Conservation (phyloP, 2,797 vertebrate species). For the Crypturellus tataupa region DNA sequence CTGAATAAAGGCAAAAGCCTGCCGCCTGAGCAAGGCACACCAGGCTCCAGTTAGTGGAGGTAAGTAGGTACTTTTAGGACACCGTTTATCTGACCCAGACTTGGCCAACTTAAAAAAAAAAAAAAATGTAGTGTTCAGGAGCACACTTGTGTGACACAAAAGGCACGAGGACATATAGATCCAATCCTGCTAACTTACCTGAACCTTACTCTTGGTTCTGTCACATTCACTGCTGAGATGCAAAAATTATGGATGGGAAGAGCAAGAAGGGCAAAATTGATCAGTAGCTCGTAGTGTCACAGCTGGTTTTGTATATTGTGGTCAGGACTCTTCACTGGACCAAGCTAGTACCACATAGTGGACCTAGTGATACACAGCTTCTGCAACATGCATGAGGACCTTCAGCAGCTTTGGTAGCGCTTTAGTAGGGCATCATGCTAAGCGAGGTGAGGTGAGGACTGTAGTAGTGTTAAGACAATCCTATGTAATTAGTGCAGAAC, state of each 20-base stretch:
- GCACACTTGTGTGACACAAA: neutral
- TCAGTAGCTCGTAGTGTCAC: neutral
- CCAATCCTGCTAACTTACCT: accelerated
- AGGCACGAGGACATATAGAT: accelerated
- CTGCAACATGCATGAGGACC: neutral
- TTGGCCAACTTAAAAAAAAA: neutral
- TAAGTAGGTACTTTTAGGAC: neutral
- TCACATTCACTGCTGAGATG: neutral
- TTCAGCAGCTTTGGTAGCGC: neutral
- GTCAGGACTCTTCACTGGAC: neutral
- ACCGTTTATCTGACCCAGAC: neutral
- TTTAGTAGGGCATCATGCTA: neutral
- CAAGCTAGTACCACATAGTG: neutral
- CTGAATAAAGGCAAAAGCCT: neutral
- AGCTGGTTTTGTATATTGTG: neutral
- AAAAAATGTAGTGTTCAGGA: neutral
- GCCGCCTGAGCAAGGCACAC: neutral
- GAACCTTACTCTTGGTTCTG: neutral
- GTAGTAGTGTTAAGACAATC: neutral
- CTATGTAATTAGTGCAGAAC: neutral
- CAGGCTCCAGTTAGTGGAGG: neutral
- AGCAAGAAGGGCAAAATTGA: neutral
- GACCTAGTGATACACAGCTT: neutral
- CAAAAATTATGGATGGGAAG: neutral
- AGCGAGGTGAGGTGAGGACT: neutral